These are phyloP conservation scores for Loris lydekkerianus DNA, from an alignment of 2,797 vertebrate genomes.

Conservation along the genomic window DNA sequence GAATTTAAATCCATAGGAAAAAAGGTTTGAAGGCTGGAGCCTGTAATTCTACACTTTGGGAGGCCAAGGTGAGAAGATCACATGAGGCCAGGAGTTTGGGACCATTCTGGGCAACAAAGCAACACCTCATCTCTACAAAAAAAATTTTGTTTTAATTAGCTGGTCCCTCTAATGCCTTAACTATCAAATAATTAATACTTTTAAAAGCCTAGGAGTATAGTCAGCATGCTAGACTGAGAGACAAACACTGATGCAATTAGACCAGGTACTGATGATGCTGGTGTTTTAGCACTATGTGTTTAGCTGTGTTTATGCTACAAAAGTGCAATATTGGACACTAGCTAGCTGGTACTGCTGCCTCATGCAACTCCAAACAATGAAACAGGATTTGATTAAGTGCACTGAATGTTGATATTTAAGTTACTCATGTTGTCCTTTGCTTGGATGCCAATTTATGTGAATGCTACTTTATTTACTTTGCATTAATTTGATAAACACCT, in stretches of 20 bases:
- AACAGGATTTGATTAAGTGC: constrained; percentile 60
- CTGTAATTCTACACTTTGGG: neutral
- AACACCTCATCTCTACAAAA: no score
- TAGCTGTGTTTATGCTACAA: constrained; percentile 72
- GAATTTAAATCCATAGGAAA: constrained; percentile 81
- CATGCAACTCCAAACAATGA: constrained; percentile 37
- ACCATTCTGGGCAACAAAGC: no score
- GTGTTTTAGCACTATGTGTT: constrained; percentile 62
- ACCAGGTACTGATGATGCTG: neutral
- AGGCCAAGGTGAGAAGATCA: neutral
- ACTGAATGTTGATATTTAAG: constrained; percentile 31
- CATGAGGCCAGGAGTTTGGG: no score
- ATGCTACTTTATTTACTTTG: no score
- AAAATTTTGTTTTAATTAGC: no score
- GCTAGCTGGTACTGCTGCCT: constrained; percentile 72
- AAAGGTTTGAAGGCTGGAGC: constrained; percentile 76
- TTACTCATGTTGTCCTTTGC: constrained; percentile 47
- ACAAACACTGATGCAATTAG: neutral
- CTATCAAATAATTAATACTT: constrained; percentile 60
- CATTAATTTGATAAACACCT: no score
- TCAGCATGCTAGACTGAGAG: constrained; percentile 53
- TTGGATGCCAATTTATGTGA: no score
- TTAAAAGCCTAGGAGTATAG: constrained; percentile 62
- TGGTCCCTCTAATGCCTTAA: constrained; percentile 50
- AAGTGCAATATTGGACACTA: constrained; percentile 82